Percentiles rank a stretch among this genome's conserved stretches.
These are phyloP conservation scores for Xiphophorus maculatus DNA, from an alignment of 2,113 vertebrate species.

Conservation along the genomic window DNA sequence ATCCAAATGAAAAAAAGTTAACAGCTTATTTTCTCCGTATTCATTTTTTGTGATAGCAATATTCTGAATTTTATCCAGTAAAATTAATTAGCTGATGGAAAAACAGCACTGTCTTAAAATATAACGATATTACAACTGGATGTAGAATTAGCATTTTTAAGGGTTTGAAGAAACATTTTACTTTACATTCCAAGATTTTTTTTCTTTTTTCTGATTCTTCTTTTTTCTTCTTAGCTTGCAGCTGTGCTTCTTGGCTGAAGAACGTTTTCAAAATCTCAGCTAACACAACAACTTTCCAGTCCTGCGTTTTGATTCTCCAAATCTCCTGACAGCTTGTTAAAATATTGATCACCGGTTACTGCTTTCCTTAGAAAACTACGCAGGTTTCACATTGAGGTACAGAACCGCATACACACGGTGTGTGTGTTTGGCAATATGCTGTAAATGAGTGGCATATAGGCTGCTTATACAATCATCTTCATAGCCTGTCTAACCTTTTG, in stretches of 20 bases:
- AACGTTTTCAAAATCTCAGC: slow-evolving; percentile 55
- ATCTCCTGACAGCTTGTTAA: slow-evolving; percentile 34
- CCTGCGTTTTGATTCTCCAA: slow-evolving; percentile 53
- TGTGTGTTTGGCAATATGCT: slow-evolving; percentile 2
- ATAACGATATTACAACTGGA: neutral
- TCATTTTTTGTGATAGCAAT: neutral
- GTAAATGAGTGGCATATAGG: slow-evolving; percentile 8
- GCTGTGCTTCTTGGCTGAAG: slow-evolving; percentile 11
- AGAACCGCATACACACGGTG: slow-evolving; percentile 33
- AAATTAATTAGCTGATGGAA: neutral
- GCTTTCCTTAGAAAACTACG: neutral
- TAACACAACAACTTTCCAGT: slow-evolving; percentile 18
- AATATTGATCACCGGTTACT: slow-evolving; percentile 13
- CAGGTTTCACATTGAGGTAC: neutral
- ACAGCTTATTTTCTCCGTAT: neutral
- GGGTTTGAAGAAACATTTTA: neutral
- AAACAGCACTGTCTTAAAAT: neutral
- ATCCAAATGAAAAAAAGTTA: neutral
- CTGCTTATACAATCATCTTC: slow-evolving; percentile 62
- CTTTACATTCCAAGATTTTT: neutral
- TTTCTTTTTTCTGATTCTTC: neutral
- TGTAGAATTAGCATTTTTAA: neutral
- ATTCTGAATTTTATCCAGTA: neutral
- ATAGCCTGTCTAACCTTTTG: slow-evolving; percentile 71
- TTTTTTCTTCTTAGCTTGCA: neutral